A percentile compares a stretch with the other conserved stretches of the same genome.
Evolutionary conservation across 2,797 vertebrate species (phyloP).

Genomic region (Adrianichthys oophorus): DNA sequence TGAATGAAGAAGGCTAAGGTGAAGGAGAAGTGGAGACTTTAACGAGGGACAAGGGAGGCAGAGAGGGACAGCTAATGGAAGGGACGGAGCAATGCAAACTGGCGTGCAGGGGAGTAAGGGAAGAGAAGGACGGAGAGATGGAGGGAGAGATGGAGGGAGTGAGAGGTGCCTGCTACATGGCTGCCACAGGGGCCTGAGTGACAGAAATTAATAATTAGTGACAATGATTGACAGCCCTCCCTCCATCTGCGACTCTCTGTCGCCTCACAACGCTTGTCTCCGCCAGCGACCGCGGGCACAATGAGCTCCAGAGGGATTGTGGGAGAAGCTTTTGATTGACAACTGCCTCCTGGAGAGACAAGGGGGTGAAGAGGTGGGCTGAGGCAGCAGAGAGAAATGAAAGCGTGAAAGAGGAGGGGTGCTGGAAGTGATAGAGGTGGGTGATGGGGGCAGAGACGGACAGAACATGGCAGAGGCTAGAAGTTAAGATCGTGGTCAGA

Average conservation of each 20-base stretch:
- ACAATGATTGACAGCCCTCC: conserved; percentile 99
- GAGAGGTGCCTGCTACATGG: conserved; percentile 68
- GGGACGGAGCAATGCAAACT: conserved; percentile 46
- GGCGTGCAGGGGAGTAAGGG: conserved; percentile 38
- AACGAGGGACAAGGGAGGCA: conserved; percentile 64
- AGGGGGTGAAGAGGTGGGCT: conserved; percentile 62
- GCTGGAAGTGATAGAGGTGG: conserved; percentile 48
- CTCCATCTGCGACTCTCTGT: conserved; percentile 91
- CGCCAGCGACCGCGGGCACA: conserved; percentile 91
- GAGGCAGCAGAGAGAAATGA: conserved; percentile 50
- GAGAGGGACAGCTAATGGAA: conserved; percentile 48
- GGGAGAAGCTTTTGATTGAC: conserved; percentile 92
- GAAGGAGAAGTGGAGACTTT: conserved; percentile 54
- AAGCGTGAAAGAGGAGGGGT: conserved; percentile 50
- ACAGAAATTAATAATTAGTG: conserved; percentile 99
- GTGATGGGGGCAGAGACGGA: conserved; percentile 55
- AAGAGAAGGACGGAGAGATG: conserved; percentile 43
- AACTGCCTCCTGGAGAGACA: conserved; percentile 95
- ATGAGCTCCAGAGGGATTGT: conserved; percentile 93
- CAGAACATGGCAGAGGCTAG: conserved; percentile 22
- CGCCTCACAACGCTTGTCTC: conserved; percentile 91
- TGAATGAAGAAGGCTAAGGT: conserved; percentile 43
- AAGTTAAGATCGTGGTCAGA: conserved; percentile 58
- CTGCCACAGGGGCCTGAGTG: conserved; percentile 96
- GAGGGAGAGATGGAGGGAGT: conserved; percentile 50